Percentiles rank a stretch among this genome's conserved stretches.
Conservation (phyloP, 35 echinoderm and acorn worm genomes). For the Patiria miniata region DNA sequence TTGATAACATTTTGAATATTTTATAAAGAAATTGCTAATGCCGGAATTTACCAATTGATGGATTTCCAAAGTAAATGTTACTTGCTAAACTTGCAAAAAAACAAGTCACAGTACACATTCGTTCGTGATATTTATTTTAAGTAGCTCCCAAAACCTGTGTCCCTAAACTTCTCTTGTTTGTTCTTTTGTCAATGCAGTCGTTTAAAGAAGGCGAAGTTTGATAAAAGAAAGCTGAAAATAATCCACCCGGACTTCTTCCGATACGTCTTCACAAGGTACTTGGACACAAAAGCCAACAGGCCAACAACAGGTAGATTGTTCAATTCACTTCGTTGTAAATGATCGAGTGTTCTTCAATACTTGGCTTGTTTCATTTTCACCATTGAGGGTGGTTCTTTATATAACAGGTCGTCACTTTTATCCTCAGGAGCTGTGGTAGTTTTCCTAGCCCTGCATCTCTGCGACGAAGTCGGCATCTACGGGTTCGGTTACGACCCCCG, state of each 20-base stretch:
- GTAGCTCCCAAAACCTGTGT: too few species aligned
- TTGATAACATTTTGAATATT: not conserved
- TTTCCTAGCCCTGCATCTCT: constrained; percentile 86
- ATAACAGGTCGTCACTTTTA: not conserved
- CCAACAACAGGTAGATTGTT: constrained; percentile 83
- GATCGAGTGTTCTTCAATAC: not conserved
- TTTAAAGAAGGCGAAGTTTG: not conserved
- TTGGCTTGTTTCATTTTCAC: too few species aligned
- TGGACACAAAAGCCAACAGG: constrained; percentile 77
- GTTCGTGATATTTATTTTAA: too few species aligned
- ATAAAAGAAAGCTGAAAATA: constrained; percentile 52
- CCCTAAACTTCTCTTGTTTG: not conserved
- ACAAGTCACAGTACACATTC: too few species aligned
- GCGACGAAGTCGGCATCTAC: constrained; percentile 94
- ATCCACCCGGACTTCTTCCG: constrained; percentile 95
- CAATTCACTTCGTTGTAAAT: not conserved
- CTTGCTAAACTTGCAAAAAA: too few species aligned
- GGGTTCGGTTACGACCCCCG: constrained; percentile 94
- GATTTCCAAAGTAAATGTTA: too few species aligned
- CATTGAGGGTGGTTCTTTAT: not conserved
- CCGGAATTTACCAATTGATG: too few species aligned
- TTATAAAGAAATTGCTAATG: not conserved
- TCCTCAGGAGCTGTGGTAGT: constrained; percentile 81
- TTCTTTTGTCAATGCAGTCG: constrained; percentile 5
- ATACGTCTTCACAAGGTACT: constrained; percentile 84